These are phyloP conservation scores for Adela reaumurella DNA, from an alignment of 2,888 invertebrate species.

Conservation along the genomic window DNA sequence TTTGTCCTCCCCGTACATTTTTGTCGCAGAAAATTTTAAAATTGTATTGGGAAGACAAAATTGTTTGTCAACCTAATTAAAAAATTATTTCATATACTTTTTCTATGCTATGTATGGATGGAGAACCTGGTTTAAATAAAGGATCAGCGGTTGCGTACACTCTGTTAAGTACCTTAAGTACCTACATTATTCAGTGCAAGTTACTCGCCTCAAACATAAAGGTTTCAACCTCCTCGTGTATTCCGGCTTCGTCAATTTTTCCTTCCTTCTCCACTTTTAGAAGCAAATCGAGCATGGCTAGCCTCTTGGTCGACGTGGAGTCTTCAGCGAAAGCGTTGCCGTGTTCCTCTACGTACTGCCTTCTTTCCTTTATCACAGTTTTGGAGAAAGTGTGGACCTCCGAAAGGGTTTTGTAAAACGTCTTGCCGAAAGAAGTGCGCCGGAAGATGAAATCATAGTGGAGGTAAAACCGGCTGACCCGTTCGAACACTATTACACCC, in stretches of 20 bases:
- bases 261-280: conserved; percentile 58
- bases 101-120: too few species aligned
- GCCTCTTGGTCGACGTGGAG: conserved; percentile 35
- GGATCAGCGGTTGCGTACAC: too few species aligned
- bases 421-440: conserved; percentile 26
- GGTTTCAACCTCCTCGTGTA: conserved; percentile 69
- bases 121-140: too few species aligned
- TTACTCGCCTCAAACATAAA: conserved; percentile 68
- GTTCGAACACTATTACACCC: conserved; percentile 14
- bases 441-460: conserved; percentile 38
- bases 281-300: conserved; percentile 64
- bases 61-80: too few species aligned
- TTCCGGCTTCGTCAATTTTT: conserved; percentile 57
- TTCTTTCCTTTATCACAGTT: conserved; percentile 48
- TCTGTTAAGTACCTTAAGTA: background rate
- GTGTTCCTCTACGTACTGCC: conserved; percentile 10
- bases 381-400: conserved; percentile 53
- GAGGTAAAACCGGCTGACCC: conserved; percentile 41
- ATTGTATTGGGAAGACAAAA: too few species aligned
- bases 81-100: too few species aligned
- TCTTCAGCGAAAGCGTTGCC: conserved; percentile 3
- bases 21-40: too few species aligned
- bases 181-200: too few species aligned
- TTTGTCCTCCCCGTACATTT: too few species aligned
- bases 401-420: conserved; percentile 38